These are phyloP conservation scores for Philotrypesis tridentata DNA, from an alignment of 1,140 invertebrate species.

Conservation along the genomic window DNA sequence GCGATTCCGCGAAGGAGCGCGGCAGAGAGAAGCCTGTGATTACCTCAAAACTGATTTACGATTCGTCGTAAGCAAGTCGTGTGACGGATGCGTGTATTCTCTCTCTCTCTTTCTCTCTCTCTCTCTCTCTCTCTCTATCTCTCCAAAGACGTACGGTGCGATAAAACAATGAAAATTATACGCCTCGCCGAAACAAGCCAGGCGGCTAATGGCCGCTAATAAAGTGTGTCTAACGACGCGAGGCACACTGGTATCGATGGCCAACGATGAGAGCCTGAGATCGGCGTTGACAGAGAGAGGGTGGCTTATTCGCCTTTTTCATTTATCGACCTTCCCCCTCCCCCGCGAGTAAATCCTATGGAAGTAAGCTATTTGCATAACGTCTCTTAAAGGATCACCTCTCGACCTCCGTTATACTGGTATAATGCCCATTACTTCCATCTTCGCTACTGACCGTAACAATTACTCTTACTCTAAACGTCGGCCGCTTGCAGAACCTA, in stretches of 20 bases:
- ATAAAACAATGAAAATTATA: conserved; percentile 37
- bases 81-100: neutral
- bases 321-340: too few species aligned
- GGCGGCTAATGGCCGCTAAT: neutral
- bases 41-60: conserved; percentile 32
- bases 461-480: too few species aligned
- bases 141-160: conserved; percentile 15
- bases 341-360: too few species aligned
- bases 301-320: neutral
- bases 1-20: neutral
- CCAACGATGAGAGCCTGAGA: neutral
- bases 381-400: too few species aligned
- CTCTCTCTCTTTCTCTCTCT: neutral
- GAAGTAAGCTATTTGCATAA: too few species aligned
- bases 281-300: neutral
- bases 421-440: too few species aligned
- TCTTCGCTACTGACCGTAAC: too few species aligned
- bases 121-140: neutral
- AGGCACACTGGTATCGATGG: neutral
- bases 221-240: neutral
- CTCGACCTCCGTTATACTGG: too few species aligned
- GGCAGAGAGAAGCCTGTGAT: conserved; percentile 10
- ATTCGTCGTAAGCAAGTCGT: conserved; percentile 19
- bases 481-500: too few species aligned
- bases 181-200: neutral